Conservation (phyloP, 2,797 vertebrate species). For the Alosa sapidissima region DNA sequence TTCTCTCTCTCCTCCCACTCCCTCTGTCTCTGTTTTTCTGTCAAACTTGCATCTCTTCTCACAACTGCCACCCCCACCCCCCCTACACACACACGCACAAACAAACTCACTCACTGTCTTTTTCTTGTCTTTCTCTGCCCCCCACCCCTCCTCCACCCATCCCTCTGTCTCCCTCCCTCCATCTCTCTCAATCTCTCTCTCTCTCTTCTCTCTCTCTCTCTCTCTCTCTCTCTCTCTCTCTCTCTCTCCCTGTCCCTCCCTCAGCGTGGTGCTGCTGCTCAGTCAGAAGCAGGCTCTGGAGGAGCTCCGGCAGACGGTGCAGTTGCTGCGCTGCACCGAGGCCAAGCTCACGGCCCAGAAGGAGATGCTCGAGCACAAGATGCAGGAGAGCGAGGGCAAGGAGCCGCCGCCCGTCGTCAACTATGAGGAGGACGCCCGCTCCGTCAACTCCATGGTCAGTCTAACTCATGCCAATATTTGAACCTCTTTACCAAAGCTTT, state of each 20-base stretch:
- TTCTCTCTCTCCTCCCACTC: neutral
- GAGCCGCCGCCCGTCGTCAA: constrained; percentile 85
- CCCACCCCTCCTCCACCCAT: neutral
- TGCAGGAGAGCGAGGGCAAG: constrained; percentile 85
- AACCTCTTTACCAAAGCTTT: neutral
- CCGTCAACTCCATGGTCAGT: constrained; percentile 89
- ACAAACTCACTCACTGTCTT: neutral
- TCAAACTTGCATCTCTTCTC: neutral
- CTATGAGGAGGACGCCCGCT: constrained; percentile 92
- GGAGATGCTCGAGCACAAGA: constrained; percentile 86
- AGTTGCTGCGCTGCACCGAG: constrained; percentile 86
- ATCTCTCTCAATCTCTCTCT: neutral
- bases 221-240: neutral
- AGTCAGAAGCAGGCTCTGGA: constrained; percentile 91
- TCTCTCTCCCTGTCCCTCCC: constrained; percentile 32
- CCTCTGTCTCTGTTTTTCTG: neutral
- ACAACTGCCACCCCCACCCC: neutral
- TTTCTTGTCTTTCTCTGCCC: neutral
- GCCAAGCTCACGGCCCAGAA: constrained; percentile 88
- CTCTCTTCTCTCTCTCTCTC: neutral
- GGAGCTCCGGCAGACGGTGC: constrained; percentile 89
- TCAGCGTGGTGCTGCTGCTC: constrained; percentile 88
- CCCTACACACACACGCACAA: neutral
- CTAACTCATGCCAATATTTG: neutral
- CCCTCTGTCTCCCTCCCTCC: constrained; percentile 2